Evolutionary conservation across 2,888 invertebrate genomes (phyloP).

Genomic region (Lacanobia wlatinum): DNA sequence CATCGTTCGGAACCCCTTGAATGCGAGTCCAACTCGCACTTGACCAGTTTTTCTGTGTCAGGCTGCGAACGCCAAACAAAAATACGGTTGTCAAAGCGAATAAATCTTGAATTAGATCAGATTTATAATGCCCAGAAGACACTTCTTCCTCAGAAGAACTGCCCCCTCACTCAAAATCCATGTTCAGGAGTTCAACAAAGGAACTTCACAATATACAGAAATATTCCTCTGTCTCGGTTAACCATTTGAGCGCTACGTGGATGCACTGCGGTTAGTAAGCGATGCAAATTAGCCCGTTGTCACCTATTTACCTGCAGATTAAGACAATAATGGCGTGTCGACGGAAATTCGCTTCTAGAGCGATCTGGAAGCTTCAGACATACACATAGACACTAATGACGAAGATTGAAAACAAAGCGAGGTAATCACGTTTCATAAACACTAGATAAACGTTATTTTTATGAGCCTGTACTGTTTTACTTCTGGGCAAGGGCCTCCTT

Average conservation of each 20-base stretch:
- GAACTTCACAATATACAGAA: neutral
- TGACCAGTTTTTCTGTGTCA: too few relatives aligned
- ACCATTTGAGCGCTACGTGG: conserved; percentile 29
- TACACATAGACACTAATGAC: neutral
- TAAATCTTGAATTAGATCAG: too few relatives aligned
- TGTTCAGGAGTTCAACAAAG: neutral
- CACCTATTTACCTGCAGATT: conserved; percentile 36
- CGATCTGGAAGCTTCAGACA: conserved; percentile 10
- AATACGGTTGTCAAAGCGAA: too few relatives aligned
- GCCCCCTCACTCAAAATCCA: neutral
- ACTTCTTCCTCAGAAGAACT: neutral
- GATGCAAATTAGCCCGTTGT: conserved; percentile 45
- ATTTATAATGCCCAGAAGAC: neutral
- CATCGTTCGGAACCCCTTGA: too few relatives aligned
- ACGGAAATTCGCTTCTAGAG: conserved; percentile 19
- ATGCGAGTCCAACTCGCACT: too few relatives aligned
- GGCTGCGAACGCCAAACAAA: too few relatives aligned
- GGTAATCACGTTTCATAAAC: too few relatives aligned
- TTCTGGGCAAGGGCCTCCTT: too few relatives aligned
- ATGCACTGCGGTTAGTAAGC: conserved; percentile 26
- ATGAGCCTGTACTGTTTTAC: too few relatives aligned
- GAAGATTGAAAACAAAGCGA: too few relatives aligned
- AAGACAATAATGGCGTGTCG: conserved; percentile 29
- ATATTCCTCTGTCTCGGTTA: neutral
- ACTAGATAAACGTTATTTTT: too few relatives aligned